A percentile compares a stretch with the other conserved stretches of the same genome.
These are phyloP conservation scores for Cryptoprocta ferox DNA, from an alignment of 2,797 vertebrate species.

Conservation along the genomic window DNA sequence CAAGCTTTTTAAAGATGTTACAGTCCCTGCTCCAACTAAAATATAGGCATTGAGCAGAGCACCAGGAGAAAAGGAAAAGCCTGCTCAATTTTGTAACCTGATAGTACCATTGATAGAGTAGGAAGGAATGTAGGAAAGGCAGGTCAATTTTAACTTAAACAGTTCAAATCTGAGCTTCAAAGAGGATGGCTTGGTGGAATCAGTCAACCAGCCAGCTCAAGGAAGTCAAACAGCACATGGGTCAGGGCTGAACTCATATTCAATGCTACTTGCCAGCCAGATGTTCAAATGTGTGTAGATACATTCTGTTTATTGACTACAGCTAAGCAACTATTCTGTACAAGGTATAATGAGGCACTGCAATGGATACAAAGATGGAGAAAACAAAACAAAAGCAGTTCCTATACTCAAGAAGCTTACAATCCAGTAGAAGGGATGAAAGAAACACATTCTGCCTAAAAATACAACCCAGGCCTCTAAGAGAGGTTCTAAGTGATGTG, in stretches of 20 bases:
- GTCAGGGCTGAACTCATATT: neutral
- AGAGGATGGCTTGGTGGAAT: slow-evolving; percentile 9
- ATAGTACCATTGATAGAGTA: neutral
- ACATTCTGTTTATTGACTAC: neutral
- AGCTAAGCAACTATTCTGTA: neutral
- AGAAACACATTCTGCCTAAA: slow-evolving; percentile 46
- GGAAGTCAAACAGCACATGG: neutral
- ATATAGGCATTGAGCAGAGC: neutral
- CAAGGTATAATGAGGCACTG: neutral
- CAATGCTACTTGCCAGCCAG: neutral
- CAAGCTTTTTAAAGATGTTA: slow-evolving; percentile 57
- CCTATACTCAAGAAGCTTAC: neutral
- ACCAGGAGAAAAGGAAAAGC: slow-evolving; percentile 16
- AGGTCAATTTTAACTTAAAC: slow-evolving; percentile 9
- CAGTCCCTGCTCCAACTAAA: slow-evolving; percentile 40
- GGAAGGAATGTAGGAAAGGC: neutral
- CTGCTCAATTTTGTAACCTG: slow-evolving; percentile 3
- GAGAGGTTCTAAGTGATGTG: neutral
- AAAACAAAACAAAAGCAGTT: slow-evolving; percentile 36
- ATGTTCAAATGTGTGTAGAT: neutral
- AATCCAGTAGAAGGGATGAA: neutral
- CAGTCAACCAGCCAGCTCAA: neutral
- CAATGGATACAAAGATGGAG: neutral
- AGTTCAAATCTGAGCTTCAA: slow-evolving; percentile 2
- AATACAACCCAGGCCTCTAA: neutral